These are phyloP conservation scores for Lysandra bellargus DNA, from an alignment of 2,888 invertebrate genomes.

Conservation along the genomic window DNA sequence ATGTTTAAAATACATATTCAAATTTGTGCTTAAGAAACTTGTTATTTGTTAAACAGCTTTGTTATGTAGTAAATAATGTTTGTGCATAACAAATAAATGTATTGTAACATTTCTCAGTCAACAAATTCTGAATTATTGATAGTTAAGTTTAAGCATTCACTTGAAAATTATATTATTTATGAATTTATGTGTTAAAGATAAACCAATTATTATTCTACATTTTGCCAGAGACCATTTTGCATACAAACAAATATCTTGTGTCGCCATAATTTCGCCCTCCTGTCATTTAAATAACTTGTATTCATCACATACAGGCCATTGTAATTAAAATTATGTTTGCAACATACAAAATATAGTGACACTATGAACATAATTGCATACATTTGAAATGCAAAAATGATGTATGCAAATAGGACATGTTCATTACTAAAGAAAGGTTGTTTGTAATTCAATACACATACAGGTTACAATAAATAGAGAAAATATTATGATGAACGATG, in stretches of 20 bases:
- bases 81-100: neutral
- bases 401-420: neutral
- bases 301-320: neutral
- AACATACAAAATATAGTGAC: neutral
- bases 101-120: neutral
- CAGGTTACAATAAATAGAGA: neutral
- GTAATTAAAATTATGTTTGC: neutral
- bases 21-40: neutral
- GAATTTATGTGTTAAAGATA: neutral
- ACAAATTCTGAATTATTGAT: neutral
- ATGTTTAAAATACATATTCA: neutral
- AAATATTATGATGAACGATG: neutral
- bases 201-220: neutral
- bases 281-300: neutral
- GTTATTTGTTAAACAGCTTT: neutral
- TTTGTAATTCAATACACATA: neutral
- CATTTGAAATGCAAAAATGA: neutral
- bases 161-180: neutral
- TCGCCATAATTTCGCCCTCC: neutral
- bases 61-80: no score
- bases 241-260: neutral
- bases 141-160: neutral
- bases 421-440: neutral
- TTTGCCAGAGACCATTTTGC: no score
- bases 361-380: neutral